Conservation (phyloP, 2,797 vertebrate genomes). For the Sebastes baramenuke region DNA sequence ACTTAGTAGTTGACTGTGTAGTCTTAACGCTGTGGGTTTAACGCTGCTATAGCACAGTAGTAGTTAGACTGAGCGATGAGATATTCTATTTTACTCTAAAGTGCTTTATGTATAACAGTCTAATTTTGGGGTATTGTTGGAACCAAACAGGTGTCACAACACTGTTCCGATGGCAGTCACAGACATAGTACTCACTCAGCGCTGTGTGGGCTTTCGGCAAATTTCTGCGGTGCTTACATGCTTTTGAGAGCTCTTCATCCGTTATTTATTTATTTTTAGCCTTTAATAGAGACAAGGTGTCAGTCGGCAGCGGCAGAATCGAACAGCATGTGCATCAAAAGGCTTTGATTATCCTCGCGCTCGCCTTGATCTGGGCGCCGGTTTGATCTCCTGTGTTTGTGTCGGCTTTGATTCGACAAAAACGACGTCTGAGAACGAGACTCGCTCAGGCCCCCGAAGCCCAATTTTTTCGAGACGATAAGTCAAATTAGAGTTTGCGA, state of each 20-base stretch:
- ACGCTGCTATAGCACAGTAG: background rate
- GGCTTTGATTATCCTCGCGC: conserved; percentile 40
- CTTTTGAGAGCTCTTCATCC: conserved; percentile 2
- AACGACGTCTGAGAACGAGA: conserved; percentile 11
- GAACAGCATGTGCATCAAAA: conserved; percentile 50
- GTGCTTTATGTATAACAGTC: background rate
- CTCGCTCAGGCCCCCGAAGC: background rate
- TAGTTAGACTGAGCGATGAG: background rate
- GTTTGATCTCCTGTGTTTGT: conserved; percentile 53
- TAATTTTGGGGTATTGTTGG: background rate
- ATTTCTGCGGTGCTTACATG: background rate
- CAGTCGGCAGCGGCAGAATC: conserved; percentile 35
- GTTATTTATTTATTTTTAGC: conserved; percentile 18
- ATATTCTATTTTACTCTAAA: background rate
- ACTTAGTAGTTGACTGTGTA: background rate
- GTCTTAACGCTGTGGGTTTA: background rate
- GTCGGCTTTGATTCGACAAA: conserved; percentile 33
- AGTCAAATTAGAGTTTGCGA: background rate
- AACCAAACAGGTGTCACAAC: background rate
- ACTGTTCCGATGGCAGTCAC: background rate
- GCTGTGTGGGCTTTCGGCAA: background rate
- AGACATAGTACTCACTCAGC: background rate
- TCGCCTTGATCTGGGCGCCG: conserved; percentile 46
- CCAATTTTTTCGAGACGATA: conserved; percentile 3
- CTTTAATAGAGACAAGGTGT: conserved; percentile 31